Percentiles rank a stretch among this genome's conserved stretches.
Conservation (phyloP, 2,888 invertebrate genomes). For the Eledona agricola region DNA sequence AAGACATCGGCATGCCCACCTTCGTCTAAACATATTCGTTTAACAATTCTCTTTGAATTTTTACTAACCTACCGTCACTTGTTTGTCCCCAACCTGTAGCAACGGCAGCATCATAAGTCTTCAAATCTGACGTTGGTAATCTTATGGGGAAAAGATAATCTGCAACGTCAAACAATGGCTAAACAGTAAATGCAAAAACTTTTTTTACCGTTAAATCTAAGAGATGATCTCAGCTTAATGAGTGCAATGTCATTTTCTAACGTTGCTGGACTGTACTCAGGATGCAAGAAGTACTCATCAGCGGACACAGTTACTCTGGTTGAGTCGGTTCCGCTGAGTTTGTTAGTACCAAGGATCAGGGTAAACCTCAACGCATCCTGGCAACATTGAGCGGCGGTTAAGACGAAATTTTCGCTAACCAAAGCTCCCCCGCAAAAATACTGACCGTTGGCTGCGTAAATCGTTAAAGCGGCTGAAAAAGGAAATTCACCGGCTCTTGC, state of each 20-base stretch:
- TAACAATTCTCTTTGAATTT: background rate
- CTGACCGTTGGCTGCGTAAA: too few relatives aligned
- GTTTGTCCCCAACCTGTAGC: conserved; percentile 16
- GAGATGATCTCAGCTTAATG: conserved; percentile 2
- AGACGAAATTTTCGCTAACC: too few relatives aligned
- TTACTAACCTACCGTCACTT: too few relatives aligned
- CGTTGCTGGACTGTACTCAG: conserved; percentile 6
- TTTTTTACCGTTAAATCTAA: conserved; percentile 1
- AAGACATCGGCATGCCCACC: background rate
- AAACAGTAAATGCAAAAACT: background rate
- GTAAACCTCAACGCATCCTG: too few relatives aligned
- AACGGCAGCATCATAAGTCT: background rate
- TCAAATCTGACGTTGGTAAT: conserved; percentile 1
- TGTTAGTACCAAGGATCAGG: too few relatives aligned
- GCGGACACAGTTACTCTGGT: too few relatives aligned
- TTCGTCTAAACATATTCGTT: background rate
- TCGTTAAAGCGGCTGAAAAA: too few relatives aligned
- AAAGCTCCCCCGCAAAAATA: too few relatives aligned
- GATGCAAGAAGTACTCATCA: too few relatives aligned
- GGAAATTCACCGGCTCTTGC: too few relatives aligned
- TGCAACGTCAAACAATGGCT: background rate
- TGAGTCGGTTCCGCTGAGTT: too few relatives aligned
- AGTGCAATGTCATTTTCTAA: conserved; percentile 16
- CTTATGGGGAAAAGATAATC: conserved; percentile 2
- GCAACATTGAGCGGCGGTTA: too few relatives aligned